Base-by-base conservation (phyloP, 2,113 vertebrate species). In the Calypte anna region DNA sequence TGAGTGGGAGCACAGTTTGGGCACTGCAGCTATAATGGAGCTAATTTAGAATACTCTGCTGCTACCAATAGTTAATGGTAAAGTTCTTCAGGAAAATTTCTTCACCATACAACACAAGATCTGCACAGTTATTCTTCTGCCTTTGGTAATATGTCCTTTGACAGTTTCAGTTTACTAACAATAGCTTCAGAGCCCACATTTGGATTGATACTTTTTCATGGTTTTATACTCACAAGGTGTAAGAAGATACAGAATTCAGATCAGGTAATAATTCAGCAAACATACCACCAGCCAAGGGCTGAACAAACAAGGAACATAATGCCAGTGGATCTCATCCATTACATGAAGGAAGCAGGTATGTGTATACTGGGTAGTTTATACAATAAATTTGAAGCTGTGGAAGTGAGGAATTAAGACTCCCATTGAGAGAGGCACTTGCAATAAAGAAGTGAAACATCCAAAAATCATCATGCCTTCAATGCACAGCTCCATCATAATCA, bases 251-350 rank as follows among this genome's bases (percentile, higher is more conserved):
- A 80, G 75, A 94, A 94, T 91, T 92, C 69, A 84, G 54, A 73
- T 76, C 53, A 93, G 86, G 93, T 83, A 93, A 88, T 92, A 54
- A 92, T 87, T 85, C 64, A 88, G 72, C 63, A 95, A 77, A 91
- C 53, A 59, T 12, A 63, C 46, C 8, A 2, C 64, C 62, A 74
- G 82, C 93, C 90, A 92, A 90, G 90, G 33, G 33, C 7, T 33
- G 33, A 96, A 94, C 83, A 97, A 94, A 86, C 55, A 91, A 51
- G 84, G n/a, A 90, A 55, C 30, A 63, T 44, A 61, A 75, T 11
- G 10, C 57, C 91, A 78, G 54, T 46, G 63, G 86, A 79, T 68
- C 77, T 91, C 63, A 55, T 38, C 66, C 28, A 33, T 81, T 68
- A 80, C 68, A 61, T 76, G 58, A 83, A 91, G 50, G 40, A 79